A percentile compares a stretch with the other conserved stretches of the same genome.
Conservation (phyloP, 1,140 invertebrate genomes). For the Drosophila persimilis region DNA sequence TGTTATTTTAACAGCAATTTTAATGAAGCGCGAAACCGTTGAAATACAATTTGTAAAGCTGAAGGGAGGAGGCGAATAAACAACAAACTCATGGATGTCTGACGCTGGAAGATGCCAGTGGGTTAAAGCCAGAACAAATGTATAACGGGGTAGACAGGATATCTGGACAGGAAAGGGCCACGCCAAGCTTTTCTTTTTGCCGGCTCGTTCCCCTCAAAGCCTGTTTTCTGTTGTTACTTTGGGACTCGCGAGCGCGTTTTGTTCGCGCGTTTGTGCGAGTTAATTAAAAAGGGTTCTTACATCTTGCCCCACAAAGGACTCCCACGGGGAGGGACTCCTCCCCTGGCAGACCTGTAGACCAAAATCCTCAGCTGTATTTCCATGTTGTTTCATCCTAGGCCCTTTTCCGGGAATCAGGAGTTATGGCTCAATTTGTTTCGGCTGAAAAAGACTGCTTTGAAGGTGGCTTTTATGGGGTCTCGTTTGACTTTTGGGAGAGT, state of each 20-base stretch:
- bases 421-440: conserved; percentile 48
- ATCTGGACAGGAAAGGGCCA: conserved; percentile 19
- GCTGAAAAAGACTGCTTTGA: conserved; percentile 15
- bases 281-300: conserved; percentile 75
- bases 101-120: background rate
- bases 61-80: background rate
- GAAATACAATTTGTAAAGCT: conserved; percentile 78
- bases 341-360: background rate
- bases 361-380: conserved; percentile 44
- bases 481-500: background rate
- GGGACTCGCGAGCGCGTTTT: conserved; percentile 49
- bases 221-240: conserved; percentile 27
- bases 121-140: conserved; percentile 1
- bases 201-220: conserved; percentile 24
- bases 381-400: conserved; percentile 39
- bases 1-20: conserved; percentile 82
- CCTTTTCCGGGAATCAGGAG: conserved; percentile 31
- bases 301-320: conserved; percentile 29
- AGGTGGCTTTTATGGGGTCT: background rate
- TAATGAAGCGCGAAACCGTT: conserved; percentile 80
- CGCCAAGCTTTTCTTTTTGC: conserved; percentile 20
- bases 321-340: background rate
- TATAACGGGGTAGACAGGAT: background rate
- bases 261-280: conserved; percentile 68
- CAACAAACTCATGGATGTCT: conserved; percentile 30